Base-by-base conservation (phyloP, 2,888 invertebrate genomes). In the Isoperla grammatica region DNA sequence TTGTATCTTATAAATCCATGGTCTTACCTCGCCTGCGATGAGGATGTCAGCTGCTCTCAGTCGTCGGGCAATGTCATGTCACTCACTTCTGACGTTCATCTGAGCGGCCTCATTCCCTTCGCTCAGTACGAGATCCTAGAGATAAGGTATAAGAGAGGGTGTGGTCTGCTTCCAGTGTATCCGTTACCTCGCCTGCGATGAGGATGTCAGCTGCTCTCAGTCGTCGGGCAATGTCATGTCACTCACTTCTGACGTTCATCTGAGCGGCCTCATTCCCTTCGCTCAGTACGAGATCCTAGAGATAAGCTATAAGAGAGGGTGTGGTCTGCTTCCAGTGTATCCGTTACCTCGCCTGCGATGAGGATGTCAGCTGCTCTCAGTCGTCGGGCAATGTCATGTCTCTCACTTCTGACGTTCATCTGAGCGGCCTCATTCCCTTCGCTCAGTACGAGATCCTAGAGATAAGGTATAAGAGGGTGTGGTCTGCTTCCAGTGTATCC, bases 401-500 rank as follows among this genome's bases (percentile, higher is more conserved):
- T 40, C 57, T 59, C 56, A 56, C 46, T 35, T 43, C 59, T n/a
- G 45, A 22, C 8, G 62, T 60, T 37, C 61, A 43, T 12, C 54
- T 65, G 53, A 60, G 56, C 53, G 61, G 63, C 58, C 65, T 66
- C 50, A 54, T 63, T 56, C 60, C 66, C 48, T 65, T 65, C 58
- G 63, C 65, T 8, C 66, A 66, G 59, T 66, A 66, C 61, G 48
- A 49, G 40, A 40, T 56, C 12, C 60, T 58, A 48, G 65, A n/a
- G n/a, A n/a, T n/a, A n/a, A n/a, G n/a, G n/a, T n/a, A n/a, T n/a
- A n/a, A n/a, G n/a, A n/a, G n/a, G n/a, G n/a, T n/a, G n/a, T n/a
- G n/a, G n/a, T n/a, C n/a, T n/a, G n/a, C n/a, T n/a, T 56, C n/a
- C 56, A 65, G 66, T 65, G 66, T 61, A 57, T 66, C 42, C 64